Percentiles rank a stretch among this genome's conserved stretches.
phyloP scores from a whole-genome alignment of 2,113 vertebrate genomes.

The Cheirogaleus medius region DNA sequence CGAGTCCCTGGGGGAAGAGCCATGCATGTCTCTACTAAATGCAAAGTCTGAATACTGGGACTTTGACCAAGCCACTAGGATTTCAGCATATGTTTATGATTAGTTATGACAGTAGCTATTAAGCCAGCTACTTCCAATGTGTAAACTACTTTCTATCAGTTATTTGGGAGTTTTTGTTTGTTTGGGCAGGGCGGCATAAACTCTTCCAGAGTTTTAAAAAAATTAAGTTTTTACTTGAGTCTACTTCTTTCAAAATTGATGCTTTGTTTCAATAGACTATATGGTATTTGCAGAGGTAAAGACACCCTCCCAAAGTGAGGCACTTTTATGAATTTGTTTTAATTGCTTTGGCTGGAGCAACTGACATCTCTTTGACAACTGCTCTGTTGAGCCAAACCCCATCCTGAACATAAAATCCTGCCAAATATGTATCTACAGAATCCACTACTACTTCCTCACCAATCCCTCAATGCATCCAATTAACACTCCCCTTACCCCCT shows the following conservation, averaged over 20 bases:
- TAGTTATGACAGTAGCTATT: neutral
- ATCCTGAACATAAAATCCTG: neutral
- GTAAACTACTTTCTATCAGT: neutral
- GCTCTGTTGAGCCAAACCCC: neutral
- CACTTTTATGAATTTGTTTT: neutral
- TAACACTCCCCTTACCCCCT: neutral
- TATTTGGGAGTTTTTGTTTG: neutral
- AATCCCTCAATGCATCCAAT: neutral
- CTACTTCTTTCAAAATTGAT: neutral
- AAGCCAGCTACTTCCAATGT: neutral
- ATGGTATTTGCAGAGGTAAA: neutral
- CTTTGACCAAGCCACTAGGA: neutral
- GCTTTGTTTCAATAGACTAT: neutral
- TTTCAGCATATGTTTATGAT: neutral
- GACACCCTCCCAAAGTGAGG: neutral
- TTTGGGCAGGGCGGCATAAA: neutral
- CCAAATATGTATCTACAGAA: neutral
- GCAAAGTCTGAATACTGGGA: neutral
- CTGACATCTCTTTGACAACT: neutral
- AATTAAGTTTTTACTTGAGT: neutral
- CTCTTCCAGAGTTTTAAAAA: neutral
- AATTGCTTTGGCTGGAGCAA: neutral
- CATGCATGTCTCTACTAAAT: neutral
- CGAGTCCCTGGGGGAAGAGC: neutral
- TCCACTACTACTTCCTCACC: neutral